Percentiles rank a stretch among this genome's conserved stretches.
Conservation (phyloP, 2,888 invertebrate species). For the Phyto melanocephala region DNA sequence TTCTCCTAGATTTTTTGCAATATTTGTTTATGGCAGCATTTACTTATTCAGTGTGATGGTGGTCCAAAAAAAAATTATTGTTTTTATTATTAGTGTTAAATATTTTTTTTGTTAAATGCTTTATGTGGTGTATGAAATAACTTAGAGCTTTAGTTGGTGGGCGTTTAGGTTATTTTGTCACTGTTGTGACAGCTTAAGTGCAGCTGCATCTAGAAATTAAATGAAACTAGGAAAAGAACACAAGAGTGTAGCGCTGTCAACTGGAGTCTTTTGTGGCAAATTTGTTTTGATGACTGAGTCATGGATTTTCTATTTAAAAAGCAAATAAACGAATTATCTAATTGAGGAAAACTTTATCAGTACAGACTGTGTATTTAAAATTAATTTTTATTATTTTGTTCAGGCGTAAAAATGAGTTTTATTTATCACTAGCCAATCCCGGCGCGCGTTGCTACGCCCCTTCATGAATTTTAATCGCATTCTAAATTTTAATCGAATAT, state of each 20-base stretch:
- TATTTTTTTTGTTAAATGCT: constrained; percentile 28
- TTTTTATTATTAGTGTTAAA: constrained; percentile 32
- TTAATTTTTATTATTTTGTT: too few species aligned
- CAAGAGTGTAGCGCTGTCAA: neutral
- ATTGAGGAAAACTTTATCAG: too few species aligned
- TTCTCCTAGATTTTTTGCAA: constrained; percentile 20
- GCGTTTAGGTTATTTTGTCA: constrained; percentile 62
- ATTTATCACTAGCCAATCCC: too few species aligned
- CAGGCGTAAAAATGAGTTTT: too few species aligned
- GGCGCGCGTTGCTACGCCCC: too few species aligned
- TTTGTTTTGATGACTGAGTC: constrained; percentile 24
- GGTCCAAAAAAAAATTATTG: constrained; percentile 39
- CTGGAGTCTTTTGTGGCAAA: constrained; percentile 12
- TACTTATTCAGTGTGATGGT: constrained; percentile 18
- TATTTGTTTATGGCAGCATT: neutral
- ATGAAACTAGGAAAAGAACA: neutral
- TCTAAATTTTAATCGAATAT: too few species aligned
- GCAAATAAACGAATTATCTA: too few species aligned
- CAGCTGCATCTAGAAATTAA: constrained; percentile 54
- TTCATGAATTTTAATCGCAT: too few species aligned
- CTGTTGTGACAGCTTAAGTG: constrained; percentile 62
- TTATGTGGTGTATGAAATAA: neutral
- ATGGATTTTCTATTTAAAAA: neutral
- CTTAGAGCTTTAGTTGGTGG: constrained; percentile 38
- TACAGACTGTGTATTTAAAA: too few species aligned